phyloP scores from a whole-genome alignment of 2,888 invertebrate species.

The Camptogramma bilineatum region DNA sequence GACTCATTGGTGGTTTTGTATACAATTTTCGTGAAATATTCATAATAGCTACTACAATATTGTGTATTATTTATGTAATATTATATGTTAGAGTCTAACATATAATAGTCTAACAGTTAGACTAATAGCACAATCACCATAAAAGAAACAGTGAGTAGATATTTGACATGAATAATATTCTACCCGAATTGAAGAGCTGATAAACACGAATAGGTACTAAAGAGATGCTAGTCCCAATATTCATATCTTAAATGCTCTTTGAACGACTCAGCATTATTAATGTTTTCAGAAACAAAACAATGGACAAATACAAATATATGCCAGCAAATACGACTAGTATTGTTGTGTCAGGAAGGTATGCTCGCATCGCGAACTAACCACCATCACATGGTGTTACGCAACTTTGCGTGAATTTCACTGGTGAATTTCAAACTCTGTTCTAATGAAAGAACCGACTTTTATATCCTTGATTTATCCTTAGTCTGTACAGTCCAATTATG shows the following conservation, averaged over 20 bases:
- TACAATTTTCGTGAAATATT: not conserved
- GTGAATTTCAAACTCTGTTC: conserved; percentile 28
- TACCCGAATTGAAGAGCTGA: not conserved
- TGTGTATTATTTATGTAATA: no score
- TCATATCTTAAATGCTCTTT: not conserved
- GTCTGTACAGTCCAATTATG: conserved; percentile 45
- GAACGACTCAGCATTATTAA: not conserved
- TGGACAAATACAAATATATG: not conserved
- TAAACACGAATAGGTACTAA: not conserved
- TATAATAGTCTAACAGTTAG: not conserved
- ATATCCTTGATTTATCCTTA: conserved; percentile 42
- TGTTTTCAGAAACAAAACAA: not conserved
- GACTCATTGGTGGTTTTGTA: not conserved
- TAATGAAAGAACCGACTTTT: conserved; percentile 42
- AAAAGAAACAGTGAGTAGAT: not conserved
- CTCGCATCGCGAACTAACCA: conserved; percentile 11
- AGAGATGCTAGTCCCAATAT: not conserved
- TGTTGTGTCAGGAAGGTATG: conserved; percentile 7
- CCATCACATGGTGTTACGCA: conserved; percentile 2
- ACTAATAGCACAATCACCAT: not conserved
- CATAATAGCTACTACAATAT: not conserved
- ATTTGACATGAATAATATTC: not conserved
- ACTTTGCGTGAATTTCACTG: conserved; percentile 29
- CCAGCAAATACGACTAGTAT: not conserved
- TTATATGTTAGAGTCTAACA: no score